Base-by-base conservation (phyloP, 1,140 invertebrate genomes). In the Solenopsis fugax region DNA sequence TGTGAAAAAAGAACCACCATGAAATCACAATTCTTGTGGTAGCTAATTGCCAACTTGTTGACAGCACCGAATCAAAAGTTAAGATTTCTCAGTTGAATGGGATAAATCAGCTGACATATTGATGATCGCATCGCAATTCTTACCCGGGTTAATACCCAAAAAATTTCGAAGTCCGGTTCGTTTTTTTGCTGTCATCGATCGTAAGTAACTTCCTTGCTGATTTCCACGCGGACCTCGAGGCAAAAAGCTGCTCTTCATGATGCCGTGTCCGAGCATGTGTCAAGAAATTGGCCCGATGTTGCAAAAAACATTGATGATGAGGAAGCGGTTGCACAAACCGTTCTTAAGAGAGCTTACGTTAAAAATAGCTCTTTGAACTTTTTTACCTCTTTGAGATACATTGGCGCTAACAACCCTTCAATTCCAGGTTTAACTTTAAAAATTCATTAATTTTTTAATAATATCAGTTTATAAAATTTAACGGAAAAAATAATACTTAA, bases 111-210 rank as follows among this genome's bases (percentile, higher is more conserved):
- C 80, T 85, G 89, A 58, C 24, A 60, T 34, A 86, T 86, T 45
- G 86, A 65, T 87, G 86, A 85, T 85, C 78, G 81, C 86, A 77
- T 65, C 50, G 65, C 50, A 72, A 91, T 86, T 85, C 81, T 87
- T 86, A 56, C 84, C 34, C 67, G 56, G 21, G 72, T 73, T 92
- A 91, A 92, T 91, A 88, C 88, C 90, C 87, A 89, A 92, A 92
- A 91, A 92, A 92, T 89, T 89, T 45, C 75, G 29, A 65, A 85
- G 72, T 24, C 16, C 76, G 58, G 62, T 29, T 64, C 45, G 54
- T 87, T 91, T 88, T 90, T 92, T 91, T 65, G 82, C 34, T 87
- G 69, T 18, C 41, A 4, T 88, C 87, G 81, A 84, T 77, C 76
- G 82, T 85, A 88, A 82, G 78, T 81, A 82, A 73, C 85, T 90